Conservation (phyloP, 2,797 vertebrate species). For the Tapirus indicus region DNA sequence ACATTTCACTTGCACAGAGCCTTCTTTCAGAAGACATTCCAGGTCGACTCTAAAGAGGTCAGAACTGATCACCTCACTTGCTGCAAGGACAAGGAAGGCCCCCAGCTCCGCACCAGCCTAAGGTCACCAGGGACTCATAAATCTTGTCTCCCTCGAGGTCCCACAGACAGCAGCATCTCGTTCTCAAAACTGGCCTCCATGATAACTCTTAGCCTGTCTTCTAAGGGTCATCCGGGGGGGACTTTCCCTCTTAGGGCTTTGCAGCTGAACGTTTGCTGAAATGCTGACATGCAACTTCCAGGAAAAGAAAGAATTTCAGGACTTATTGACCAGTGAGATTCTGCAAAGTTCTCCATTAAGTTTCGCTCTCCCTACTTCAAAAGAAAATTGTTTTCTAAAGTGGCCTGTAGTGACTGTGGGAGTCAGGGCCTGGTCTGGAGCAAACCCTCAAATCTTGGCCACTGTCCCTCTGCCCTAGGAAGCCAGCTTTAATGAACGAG, state of each 20-base stretch:
- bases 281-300: background rate
- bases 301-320: slow-evolving; percentile 4
- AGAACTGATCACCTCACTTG: background rate
- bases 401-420: background rate
- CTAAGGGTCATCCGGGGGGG: background rate
- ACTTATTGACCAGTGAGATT: background rate
- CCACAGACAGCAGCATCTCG: background rate
- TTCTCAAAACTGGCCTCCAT: background rate
- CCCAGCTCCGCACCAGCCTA: background rate
- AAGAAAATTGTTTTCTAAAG: background rate
- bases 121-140: background rate
- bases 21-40: background rate
- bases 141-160: background rate
- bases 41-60: background rate
- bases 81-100: background rate
- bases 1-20: background rate
- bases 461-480: background rate
- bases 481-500: background rate
- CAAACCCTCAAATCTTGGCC: background rate
- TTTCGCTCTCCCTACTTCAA: background rate
- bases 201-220: background rate
- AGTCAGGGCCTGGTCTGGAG: background rate
- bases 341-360: background rate
- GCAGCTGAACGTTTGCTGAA: background rate
- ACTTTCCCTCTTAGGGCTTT: background rate